Evolutionary conservation across 2,888 invertebrate species (phyloP).

Genomic region (Mesopsocus fuscifrons): DNA sequence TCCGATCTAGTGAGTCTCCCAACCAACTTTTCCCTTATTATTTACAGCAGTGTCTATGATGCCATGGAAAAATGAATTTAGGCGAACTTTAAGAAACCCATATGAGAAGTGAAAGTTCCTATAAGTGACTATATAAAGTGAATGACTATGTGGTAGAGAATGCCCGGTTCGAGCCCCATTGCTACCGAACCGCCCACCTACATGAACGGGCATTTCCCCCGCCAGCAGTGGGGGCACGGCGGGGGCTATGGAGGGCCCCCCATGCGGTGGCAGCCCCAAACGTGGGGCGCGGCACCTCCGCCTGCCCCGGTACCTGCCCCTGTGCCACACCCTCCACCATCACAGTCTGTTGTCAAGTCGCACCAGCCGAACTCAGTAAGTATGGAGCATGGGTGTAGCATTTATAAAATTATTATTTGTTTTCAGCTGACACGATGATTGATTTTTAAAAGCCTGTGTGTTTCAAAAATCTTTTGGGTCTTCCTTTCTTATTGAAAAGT

Average conservation of each 20-base stretch:
- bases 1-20: too few species aligned
- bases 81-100: too few species aligned
- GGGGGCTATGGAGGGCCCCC: not conserved
- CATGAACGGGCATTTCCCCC: conserved; percentile 1
- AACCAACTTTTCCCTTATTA: too few species aligned
- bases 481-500: too few species aligned
- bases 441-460: too few species aligned
- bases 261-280: conserved; percentile 7
- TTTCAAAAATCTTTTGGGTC: too few species aligned
- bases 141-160: not conserved
- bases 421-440: too few species aligned
- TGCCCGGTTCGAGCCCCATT: not conserved
- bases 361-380: not conserved
- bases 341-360: not conserved
- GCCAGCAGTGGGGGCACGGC: conserved; percentile 5
- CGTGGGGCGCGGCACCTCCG: not conserved
- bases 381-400: not conserved
- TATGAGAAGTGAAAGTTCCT: too few species aligned
- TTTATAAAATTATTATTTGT: too few species aligned
- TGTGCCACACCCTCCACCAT: not conserved
- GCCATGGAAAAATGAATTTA: too few species aligned
- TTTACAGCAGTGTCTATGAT: too few species aligned
- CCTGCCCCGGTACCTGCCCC: not conserved
- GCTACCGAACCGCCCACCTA: conserved; percentile 3
- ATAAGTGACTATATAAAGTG: too few species aligned